These are phyloP conservation scores for Agonopterix alstromeriana DNA, from an alignment of 2,888 invertebrate species.

Conservation along the genomic window DNA sequence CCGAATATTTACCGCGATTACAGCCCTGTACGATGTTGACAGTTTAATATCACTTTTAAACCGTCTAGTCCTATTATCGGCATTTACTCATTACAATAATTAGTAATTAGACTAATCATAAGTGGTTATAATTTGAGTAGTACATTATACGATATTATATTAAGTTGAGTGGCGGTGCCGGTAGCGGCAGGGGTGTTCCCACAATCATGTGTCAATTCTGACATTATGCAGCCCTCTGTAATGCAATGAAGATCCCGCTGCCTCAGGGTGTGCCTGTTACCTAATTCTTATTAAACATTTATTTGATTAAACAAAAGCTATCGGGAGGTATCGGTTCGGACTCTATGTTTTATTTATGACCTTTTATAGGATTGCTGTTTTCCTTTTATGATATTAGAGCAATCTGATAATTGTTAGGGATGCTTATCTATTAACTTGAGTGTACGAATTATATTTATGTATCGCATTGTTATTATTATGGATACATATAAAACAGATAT, in stretches of 20 bases:
- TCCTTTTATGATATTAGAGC: slow-evolving; percentile 23
- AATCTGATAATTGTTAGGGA: slow-evolving; percentile 26
- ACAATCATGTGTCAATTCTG: slow-evolving; percentile 38
- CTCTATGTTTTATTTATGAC: slow-evolving; percentile 69
- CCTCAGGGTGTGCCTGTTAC: slow-evolving; percentile 53
- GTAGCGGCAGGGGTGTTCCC: neutral
- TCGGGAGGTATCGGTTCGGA: slow-evolving; percentile 53
- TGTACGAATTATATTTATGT: neutral
- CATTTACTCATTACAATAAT: neutral
- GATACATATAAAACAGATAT: too few species aligned
- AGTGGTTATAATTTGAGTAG: neutral
- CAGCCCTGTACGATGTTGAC: too few species aligned
- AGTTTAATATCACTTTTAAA: too few species aligned
- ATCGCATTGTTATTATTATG: too few species aligned
- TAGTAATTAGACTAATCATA: neutral
- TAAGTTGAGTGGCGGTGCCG: neutral
- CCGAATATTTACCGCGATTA: too few species aligned
- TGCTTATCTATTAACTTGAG: neutral
- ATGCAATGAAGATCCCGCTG: slow-evolving; percentile 49
- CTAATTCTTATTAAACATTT: slow-evolving; percentile 75
- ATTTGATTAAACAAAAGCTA: slow-evolving; percentile 71
- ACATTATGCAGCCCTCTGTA: slow-evolving; percentile 61
- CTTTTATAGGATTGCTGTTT: slow-evolving; percentile 62
- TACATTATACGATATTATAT: neutral
- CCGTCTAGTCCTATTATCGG: too few species aligned